Conservation (phyloP, 2,113 vertebrate genomes). For the Anguilla rostrata region DNA sequence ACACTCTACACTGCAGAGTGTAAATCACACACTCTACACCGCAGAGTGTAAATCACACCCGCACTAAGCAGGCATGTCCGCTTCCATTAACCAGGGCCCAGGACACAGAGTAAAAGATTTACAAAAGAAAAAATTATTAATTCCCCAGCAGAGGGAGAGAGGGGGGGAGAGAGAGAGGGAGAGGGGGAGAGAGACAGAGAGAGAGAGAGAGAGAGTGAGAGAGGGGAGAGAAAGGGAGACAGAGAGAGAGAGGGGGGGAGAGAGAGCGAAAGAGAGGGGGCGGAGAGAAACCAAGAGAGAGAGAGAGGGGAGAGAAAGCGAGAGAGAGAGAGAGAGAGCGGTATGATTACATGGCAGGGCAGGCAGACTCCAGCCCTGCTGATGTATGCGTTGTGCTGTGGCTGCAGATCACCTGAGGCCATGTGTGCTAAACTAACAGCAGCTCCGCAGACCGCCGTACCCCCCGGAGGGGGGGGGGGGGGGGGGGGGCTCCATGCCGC, state of each 20-base stretch:
- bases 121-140: constrained; percentile 25
- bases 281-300: no score
- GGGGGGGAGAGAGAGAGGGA: no score
- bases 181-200: no score
- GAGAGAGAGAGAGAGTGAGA: no score
- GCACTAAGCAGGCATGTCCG: constrained; percentile 32
- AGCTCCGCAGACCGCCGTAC: neutral
- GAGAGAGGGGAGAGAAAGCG: no score
- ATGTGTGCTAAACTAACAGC: neutral
- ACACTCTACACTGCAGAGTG: neutral
- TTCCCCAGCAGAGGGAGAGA: constrained; percentile 12
- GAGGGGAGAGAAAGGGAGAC: no score
- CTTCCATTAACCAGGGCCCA: constrained; percentile 37
- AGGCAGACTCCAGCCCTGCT: neutral
- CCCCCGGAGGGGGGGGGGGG: no score
- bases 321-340: no score
- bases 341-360: neutral
- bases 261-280: no score
- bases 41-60: constrained; percentile 9
- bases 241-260: no score
- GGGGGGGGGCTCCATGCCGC: no score
- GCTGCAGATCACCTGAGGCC: neutral
- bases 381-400: neutral
- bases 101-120: constrained; percentile 38
- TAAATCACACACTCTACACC: constrained; percentile 1